Conservation (phyloP, 1,140 invertebrate species). For the Drosophila takahashii region DNA sequence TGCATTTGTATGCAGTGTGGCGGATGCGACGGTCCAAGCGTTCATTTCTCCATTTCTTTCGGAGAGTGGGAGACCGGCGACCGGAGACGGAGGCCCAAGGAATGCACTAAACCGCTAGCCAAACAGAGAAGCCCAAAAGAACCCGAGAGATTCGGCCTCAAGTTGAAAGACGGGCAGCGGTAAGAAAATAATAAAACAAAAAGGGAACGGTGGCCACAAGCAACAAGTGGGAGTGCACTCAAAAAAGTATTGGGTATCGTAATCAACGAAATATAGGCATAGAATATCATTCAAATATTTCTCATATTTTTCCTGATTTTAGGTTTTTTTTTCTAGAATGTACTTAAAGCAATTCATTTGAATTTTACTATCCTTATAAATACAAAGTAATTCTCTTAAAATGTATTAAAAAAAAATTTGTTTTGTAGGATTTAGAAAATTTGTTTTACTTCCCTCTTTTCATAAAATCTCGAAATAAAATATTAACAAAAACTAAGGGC, state of each 20-base stretch:
- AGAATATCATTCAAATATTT: no score
- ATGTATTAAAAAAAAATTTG: no score
- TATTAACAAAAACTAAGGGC: no score
- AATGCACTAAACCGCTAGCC: slow-evolving; percentile 79
- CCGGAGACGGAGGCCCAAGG: slow-evolving; percentile 32
- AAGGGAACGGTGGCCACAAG: slow-evolving; percentile 35
- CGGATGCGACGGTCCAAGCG: slow-evolving; percentile 72
- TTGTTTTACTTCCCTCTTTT: no score
- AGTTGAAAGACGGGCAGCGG: slow-evolving; percentile 16
- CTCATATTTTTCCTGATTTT: no score
- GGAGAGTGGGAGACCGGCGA: slow-evolving; percentile 8
- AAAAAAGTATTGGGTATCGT: background rate
- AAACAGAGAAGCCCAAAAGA: slow-evolving; percentile 43
- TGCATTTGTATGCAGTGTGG: slow-evolving; percentile 77
- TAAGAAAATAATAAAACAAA: slow-evolving; percentile 9
- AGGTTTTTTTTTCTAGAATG: no score
- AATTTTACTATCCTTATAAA: no score
- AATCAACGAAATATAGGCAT: no score
- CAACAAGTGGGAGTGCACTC: slow-evolving; percentile 66
- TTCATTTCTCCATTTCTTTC: slow-evolving; percentile 77
- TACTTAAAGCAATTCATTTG: no score
- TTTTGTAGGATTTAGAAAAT: no score
- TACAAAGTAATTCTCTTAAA: no score
- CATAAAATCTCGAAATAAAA: no score
- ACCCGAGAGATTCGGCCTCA: slow-evolving; percentile 26